Evolutionary conservation across 1,140 invertebrate genomes (phyloP), one percentile per base, ranked within the genome.

Genomic region (Tetragnatha versicolor): DNA sequence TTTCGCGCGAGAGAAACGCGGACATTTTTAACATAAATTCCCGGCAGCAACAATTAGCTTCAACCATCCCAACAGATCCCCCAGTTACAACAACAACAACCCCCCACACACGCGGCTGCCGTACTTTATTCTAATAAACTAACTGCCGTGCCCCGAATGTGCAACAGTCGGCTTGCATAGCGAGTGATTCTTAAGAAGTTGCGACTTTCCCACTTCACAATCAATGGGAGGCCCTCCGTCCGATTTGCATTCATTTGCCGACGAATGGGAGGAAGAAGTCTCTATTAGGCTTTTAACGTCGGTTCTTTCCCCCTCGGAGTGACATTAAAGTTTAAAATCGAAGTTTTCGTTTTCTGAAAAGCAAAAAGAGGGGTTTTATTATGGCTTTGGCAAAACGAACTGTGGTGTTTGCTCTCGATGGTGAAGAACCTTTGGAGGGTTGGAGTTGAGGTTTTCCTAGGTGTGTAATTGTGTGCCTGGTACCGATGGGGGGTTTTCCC

Each of bases 11-110:
- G 25, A 47, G 45, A 47, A 49, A 22, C 12, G 60, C 60, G 22
- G n/a, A 25, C 49, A 70, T 70, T 70, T 70, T 70, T 70, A n/a
- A 70, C 68, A 70, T 70, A 70, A 68, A 70, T 70, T 70, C 55
- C n/a, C 45, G 47, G 20, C 35, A 33, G 47, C 68, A 53, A 70
- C 68, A 70, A 70, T 70, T 70, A 70, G 68, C 68, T 20, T 70
- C 51, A 27, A 29, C 14, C 68, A 14, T 70, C 27, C 27, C n/a
- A n/a, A n/a, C n/a, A n/a, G n/a, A n/a, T n/a, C n/a, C n/a, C n/a
- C n/a, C n/a, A n/a, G n/a, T n/a, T n/a, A n/a, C n/a, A n/a, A n/a
- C n/a, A n/a, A n/a, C n/a, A n/a, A n/a, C n/a, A n/a, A n/a, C n/a
- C n/a, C n/a, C n/a, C n/a, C n/a, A n/a, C n/a, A n/a, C n/a, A n/a